Base-by-base conservation (phyloP, 1,140 invertebrate species). In the Zaprionus gabonicus region DNA sequence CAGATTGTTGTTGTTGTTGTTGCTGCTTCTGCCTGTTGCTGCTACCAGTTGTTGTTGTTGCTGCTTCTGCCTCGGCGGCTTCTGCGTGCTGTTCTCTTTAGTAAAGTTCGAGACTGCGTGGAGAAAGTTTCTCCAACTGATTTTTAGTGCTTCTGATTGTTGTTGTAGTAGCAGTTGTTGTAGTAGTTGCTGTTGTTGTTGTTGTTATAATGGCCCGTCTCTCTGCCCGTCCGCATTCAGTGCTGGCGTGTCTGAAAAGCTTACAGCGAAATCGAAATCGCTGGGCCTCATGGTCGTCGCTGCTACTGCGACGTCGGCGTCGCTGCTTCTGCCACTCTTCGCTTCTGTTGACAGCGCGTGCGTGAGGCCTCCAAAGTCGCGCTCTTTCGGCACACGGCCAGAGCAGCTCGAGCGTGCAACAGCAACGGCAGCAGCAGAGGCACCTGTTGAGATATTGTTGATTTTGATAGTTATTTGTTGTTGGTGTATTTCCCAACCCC, bases 371-470 rank as follows among this genome's bases (percentile, higher is more conserved):
- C 66, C 20, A 15, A 49, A 67, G 65, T 46, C 57, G 49, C 64
- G 71, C 71, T 60, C 64, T 68, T 74, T 59, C 63, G 65, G 69
- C 78, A 81, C 83, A 85, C 71, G 80, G 81, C 70, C 81, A 78
- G 59, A 71, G 76, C 78, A 81, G 85, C 78, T 88, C 84, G 75
- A 90, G 85, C 84, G 85, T 88, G 84, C 85, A 88, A 88, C 84
- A 88, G 71, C 81, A 84, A 78, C 60, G 2, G 23, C 23, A 65
- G 17, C 44, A 28, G 51, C 20, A 36, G 53, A 31, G 17, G 20
- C 27, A 56, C 28, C 58, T 80, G 72, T 77, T 82, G 20, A 23
- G 20, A 51, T 76, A 67, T 69, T 71, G 76, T 85, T 76, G 68
- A 76, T 28, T 73, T 68, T 62, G 28, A 25, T 34, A 28, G 6